Conservation (phyloP, 2,888 invertebrate species). For the Cyrtodaria siliqua region DNA sequence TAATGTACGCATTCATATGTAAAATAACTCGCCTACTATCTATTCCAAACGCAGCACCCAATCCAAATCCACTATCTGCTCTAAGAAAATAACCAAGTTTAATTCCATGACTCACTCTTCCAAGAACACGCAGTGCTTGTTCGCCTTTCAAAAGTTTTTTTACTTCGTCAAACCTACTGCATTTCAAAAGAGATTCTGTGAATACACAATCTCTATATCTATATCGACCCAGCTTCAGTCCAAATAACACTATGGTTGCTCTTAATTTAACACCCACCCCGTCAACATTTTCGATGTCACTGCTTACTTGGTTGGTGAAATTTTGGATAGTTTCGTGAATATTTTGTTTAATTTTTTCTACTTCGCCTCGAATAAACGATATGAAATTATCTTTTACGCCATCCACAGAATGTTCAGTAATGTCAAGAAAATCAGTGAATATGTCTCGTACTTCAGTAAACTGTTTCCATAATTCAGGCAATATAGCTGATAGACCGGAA, state of each 20-base stretch:
- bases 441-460: not conserved
- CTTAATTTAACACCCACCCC: no score
- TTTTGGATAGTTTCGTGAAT: not conserved
- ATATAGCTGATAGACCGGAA: not conserved
- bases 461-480: slow-evolving; percentile 16
- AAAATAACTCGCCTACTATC: slow-evolving; percentile 4
- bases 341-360: not conserved
- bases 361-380: not conserved
- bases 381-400: not conserved
- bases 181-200: slow-evolving; percentile 9
- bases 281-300: no score
- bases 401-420: not conserved
- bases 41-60: slow-evolving; percentile 28
- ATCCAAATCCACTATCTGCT: not conserved
- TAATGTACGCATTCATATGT: slow-evolving; percentile 19
- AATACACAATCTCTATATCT: slow-evolving; percentile 44
- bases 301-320: not conserved
- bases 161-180: slow-evolving; percentile 41
- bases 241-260: no score
- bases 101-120: not conserved
- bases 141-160: slow-evolving; percentile 37
- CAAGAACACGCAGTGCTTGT: slow-evolving; percentile 29
- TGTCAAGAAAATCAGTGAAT: not conserved
- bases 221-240: no score
- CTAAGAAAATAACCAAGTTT: slow-evolving; percentile 19